Evolutionary conservation across 2,888 invertebrate genomes (phyloP), one percentile per base, ranked within the genome.

Genomic region (Tillus elongatus): DNA sequence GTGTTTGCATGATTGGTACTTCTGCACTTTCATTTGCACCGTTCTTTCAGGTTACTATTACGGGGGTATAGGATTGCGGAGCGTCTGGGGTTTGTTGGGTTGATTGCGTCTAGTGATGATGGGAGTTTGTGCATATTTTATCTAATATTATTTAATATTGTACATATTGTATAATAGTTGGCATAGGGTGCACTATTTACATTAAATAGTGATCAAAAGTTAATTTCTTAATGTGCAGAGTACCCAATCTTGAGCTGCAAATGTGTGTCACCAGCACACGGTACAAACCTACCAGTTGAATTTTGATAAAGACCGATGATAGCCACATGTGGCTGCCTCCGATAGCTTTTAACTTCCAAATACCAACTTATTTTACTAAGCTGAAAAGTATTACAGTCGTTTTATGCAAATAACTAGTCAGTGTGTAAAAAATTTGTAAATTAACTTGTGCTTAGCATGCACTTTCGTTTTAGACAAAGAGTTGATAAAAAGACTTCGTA

Each of bases 161-260:
- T 61, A 61, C 50, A 61, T 61, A 61, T 58, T 60, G 60, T 61
- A 61, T 52, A 49, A 58, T 59, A 60, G 52, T 47, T 45, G 45
- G 41, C 46, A 45, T 43, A 40, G 39, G 36, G 48, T 51, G 52
- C 56, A 57, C 58, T 60, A 56, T 60, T 60, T 60, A 60, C 58
- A 60, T 60, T 60, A 60, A 60, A 60, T 59, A 58, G 60, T 57
- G 54, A 40, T 48, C 55, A 51, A n/a, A n/a, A 19, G n/a, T n/a
- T 19, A 19, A 8, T 19, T 19, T 19, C n/a, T n/a, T n/a, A n/a
- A 19, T n/a, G 24, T 19, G 24, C 24, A 19, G 24, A 19, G 24
- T 19, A 19, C 6, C 24, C 24, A 19, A 19, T 19, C 24, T 19
- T 19, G 24, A 19, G n/a, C 6, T n/a, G 6, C 6, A 8, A 19